Conservation (phyloP, 2,113 vertebrate species). For the Muscicapa adusta region DNA sequence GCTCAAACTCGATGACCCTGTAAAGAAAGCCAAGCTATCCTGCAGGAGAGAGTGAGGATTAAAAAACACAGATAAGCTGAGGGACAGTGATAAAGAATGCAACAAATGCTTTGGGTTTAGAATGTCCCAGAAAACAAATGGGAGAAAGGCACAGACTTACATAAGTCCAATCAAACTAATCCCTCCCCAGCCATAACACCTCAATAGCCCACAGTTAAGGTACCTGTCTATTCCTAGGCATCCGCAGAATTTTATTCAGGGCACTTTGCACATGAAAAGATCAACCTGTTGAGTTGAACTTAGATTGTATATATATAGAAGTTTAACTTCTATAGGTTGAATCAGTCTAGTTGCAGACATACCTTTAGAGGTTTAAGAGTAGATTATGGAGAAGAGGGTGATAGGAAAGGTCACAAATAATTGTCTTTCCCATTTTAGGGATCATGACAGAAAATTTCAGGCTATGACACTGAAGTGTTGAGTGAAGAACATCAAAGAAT, state of each 20-base stretch:
- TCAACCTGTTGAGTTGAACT: background rate
- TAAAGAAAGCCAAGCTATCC: background rate
- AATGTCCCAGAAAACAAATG: background rate
- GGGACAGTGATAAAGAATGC: background rate
- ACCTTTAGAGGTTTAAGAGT: background rate
- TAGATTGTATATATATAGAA: no score
- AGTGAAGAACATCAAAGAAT: background rate
- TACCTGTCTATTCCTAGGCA: background rate
- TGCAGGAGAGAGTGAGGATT: accelerated
- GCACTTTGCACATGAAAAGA: background rate
- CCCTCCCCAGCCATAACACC: background rate
- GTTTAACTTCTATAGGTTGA: background rate
- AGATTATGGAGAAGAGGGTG: background rate
- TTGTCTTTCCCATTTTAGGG: background rate
- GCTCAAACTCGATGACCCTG: background rate
- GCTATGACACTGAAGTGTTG: background rate
- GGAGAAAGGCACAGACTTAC: background rate
- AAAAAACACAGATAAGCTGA: background rate
- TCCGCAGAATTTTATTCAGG: background rate
- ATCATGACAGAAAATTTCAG: background rate
- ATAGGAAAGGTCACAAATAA: background rate
- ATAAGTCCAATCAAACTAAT: background rate
- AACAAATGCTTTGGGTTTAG: background rate
- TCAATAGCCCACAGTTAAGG: background rate
- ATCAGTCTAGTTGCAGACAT: background rate